Percentiles rank a stretch among this genome's conserved stretches.
These are phyloP conservation scores for Dascillus cervinus DNA, from an alignment of 2,888 invertebrate genomes.

Conservation along the genomic window DNA sequence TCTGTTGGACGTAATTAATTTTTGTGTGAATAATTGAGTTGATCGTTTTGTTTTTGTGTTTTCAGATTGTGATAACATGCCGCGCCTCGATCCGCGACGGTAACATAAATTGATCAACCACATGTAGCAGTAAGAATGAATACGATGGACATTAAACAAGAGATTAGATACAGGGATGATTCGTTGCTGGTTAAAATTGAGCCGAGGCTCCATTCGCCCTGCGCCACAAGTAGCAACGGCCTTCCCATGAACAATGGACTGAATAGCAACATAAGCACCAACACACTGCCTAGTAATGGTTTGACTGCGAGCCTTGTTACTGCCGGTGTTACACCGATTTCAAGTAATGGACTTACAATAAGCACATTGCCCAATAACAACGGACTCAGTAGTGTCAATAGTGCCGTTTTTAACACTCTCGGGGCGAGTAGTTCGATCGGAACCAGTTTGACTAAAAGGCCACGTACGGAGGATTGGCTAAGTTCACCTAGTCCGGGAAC, in stretches of 20 bases:
- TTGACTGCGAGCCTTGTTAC: conserved; percentile 17
- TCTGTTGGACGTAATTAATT: too few species aligned
- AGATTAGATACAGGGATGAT: conserved; percentile 52
- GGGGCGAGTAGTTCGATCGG: conserved; percentile 11
- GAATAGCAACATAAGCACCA: conserved; percentile 23
- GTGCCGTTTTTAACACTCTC: conserved; percentile 6
- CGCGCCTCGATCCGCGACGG: conserved; percentile 33
- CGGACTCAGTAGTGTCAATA: conserved; percentile 23
- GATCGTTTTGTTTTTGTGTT: conserved; percentile 19
- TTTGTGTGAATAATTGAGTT: too few species aligned
- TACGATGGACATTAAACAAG: conserved; percentile 57
- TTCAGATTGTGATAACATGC: conserved; percentile 38
- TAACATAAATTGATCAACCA: conserved; percentile 27
- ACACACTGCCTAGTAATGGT: conserved; percentile 32
- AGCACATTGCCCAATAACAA: conserved; percentile 9
- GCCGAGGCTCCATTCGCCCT: conserved; percentile 36
- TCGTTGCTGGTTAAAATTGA: conserved; percentile 44
- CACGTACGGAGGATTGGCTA: conserved; percentile 56
- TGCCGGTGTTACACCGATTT: conserved; percentile 11
- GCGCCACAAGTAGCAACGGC: conserved; percentile 23
- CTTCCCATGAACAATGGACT: conserved; percentile 25
- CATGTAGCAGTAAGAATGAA: conserved; percentile 20
- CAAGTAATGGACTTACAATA: conserved; percentile 26
- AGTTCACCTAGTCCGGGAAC: conserved; percentile 53
- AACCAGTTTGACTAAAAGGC: conserved; percentile 18